A percentile compares a stretch with the other conserved stretches of the same genome.
Evolutionary conservation across 23 tunicate genomes (phyloP).

Genomic region (Trididemnum nubilum): DNA sequence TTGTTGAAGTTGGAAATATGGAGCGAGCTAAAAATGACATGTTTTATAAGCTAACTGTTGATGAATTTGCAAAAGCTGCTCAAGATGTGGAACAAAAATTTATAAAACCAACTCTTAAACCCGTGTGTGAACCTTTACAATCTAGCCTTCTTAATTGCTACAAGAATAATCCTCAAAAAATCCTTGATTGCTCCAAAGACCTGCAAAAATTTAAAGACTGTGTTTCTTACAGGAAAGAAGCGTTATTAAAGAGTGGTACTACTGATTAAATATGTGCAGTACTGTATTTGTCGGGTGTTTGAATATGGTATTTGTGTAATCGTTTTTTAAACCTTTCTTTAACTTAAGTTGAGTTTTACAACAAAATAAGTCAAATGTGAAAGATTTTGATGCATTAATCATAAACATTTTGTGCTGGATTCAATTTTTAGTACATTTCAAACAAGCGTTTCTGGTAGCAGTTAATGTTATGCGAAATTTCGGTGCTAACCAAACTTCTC

Average conservation of each 20-base stretch:
- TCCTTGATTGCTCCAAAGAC: constrained; percentile 1
- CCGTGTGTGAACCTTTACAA: constrained; percentile 15
- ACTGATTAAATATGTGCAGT: background rate
- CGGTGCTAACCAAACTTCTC: too few species aligned
- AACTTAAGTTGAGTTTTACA: too few species aligned
- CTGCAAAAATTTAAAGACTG: constrained; percentile 8
- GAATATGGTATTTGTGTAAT: too few species aligned
- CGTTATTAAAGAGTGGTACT: background rate
- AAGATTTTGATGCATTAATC: too few species aligned
- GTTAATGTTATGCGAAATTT: too few species aligned
- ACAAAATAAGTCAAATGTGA: too few species aligned
- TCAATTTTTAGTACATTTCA: too few species aligned
- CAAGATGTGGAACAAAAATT: constrained; percentile 44
- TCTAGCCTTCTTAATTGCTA: background rate
- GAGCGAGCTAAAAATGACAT: constrained; percentile 55
- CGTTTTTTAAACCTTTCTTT: too few species aligned
- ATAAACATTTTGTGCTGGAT: too few species aligned
- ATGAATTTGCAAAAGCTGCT: constrained; percentile 51
- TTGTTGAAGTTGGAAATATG: constrained; percentile 38
- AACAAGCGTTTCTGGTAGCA: too few species aligned
- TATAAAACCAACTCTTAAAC: constrained; percentile 43
- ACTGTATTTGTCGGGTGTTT: too few species aligned
- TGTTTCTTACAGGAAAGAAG: background rate
- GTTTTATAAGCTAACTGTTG: constrained; percentile 46
- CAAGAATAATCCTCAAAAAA: background rate